Conservation (phyloP, 2,113 vertebrate genomes). For the Phoenicopterus ruber region DNA sequence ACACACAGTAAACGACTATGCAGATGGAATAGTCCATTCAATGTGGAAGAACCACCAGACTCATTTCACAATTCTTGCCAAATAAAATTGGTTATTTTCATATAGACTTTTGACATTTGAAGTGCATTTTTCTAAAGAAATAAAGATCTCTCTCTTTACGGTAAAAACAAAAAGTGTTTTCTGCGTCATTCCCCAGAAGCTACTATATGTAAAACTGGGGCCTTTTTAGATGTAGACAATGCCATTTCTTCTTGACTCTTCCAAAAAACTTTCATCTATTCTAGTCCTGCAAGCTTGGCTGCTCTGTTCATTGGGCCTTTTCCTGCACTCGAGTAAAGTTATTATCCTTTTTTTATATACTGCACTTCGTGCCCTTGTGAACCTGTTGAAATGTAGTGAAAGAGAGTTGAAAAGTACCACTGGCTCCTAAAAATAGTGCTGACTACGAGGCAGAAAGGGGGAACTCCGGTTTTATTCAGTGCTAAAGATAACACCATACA, state of each 20-base stretch:
- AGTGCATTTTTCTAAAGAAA: background rate
- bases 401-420: conserved; percentile 87
- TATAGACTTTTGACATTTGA: background rate
- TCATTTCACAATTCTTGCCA: background rate
- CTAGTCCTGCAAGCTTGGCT: conserved; percentile 78
- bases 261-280: conserved; percentile 79
- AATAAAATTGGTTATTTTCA: background rate
- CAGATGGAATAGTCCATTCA: background rate
- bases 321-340: conserved; percentile 84
- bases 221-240: conserved; percentile 59
- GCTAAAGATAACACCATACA: conserved; percentile 97
- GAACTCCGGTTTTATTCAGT: conserved; percentile 92
- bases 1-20: background rate
- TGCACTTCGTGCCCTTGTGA: conserved; percentile 92
- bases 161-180: background rate
- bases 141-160: conserved; percentile 9
- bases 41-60: background rate
- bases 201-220: conserved; percentile 62
- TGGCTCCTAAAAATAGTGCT: conserved; percentile 86
- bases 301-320: conserved; percentile 78
- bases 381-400: conserved; percentile 91
- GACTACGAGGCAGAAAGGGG: conserved; percentile 85
- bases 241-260: conserved; percentile 63
- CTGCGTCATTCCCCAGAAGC: background rate
- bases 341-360: conserved; percentile 94